These are phyloP conservation scores for Octodonta nipae DNA, from an alignment of 2,888 invertebrate genomes.

Conservation along the genomic window DNA sequence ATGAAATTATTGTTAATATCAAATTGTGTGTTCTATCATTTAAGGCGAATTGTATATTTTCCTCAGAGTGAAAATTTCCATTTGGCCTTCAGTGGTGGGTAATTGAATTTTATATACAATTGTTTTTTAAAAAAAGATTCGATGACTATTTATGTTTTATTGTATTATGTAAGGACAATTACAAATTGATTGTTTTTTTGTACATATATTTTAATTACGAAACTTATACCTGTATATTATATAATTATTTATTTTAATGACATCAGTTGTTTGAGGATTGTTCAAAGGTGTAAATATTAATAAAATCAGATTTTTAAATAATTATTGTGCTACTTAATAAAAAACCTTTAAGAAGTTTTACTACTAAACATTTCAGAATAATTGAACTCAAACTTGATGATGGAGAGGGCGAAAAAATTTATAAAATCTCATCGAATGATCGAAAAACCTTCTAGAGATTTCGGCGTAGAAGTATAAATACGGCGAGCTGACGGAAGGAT, in stretches of 20 bases:
- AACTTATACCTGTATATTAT: constrained; percentile 15
- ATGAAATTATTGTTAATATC: neutral
- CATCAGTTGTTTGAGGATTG: constrained; percentile 21
- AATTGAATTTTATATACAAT: constrained; percentile 7
- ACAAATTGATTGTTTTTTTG: too few relatives aligned
- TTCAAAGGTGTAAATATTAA: constrained; percentile 24
- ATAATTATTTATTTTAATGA: constrained; percentile 20
- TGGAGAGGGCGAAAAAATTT: too few relatives aligned
- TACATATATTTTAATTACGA: constrained; percentile 15
- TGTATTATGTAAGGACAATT: constrained; percentile 12
- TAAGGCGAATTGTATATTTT: neutral
- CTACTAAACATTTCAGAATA: too few relatives aligned
- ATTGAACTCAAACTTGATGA: too few relatives aligned
- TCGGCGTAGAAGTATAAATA: too few relatives aligned
- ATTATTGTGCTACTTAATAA: constrained; percentile 3
- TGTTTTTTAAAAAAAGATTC: too few relatives aligned
- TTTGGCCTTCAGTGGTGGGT: too few relatives aligned
- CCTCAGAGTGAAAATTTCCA: constrained; percentile 1
- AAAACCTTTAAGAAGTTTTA: too few relatives aligned
- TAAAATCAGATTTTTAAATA: constrained; percentile 15
- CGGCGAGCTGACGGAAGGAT: too few relatives aligned
- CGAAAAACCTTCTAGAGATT: too few relatives aligned
- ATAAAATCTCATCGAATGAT: too few relatives aligned
- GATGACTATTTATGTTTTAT: constrained; percentile 15
- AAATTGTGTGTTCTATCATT: neutral